Base-by-base conservation (phyloP, 1,140 invertebrate genomes). In the Cydia pomonella region DNA sequence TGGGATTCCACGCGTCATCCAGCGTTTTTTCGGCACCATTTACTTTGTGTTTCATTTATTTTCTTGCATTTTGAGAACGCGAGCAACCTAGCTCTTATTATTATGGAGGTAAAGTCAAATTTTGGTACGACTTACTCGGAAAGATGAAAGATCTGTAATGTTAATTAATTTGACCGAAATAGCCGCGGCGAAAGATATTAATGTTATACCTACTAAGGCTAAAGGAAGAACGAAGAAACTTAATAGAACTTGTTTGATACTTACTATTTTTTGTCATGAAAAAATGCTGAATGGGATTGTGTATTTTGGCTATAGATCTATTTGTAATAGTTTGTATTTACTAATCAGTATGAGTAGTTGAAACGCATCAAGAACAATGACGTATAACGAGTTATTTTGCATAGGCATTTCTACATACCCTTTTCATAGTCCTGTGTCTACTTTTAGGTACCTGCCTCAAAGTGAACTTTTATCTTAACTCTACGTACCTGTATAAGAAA, bases 11-110 rank as follows among this genome's bases (percentile, higher is more conserved):
- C 64, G 29, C 64, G 33, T 69, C 64, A 41, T 10, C n/a, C 64
- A 38, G 5, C 13, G 64, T 41, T 69, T 53, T n/a, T 69, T 69
- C 33, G n/a, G 64, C 29, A 18, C n/a, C 64, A 69, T 69, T 69
- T 18, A 38, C 27, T 69, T 69, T 41, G 29, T 41, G 16, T 50
- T 50, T 7, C 64, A 41, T 18, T 53, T 53, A 18, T 53, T 12
- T 23, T 59, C 9, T 3, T 59, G 21, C 53, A 59, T 59, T 59
- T 59, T 16, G 18, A 59, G 9, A 23, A 23, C 23, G 18, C 10
- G 53, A 21, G 16, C n/a, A 59, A 7, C 2, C 7, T 12, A 59
- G 21, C n/a, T 59, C 53, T 59, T 59, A 59, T 59, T 59, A 59
- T 2, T 59, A 59, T 23, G 21, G 12, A 7, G 9, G 18, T 23